Conservation (phyloP, 2,113 vertebrate genomes). For the Cariama cristata region DNA sequence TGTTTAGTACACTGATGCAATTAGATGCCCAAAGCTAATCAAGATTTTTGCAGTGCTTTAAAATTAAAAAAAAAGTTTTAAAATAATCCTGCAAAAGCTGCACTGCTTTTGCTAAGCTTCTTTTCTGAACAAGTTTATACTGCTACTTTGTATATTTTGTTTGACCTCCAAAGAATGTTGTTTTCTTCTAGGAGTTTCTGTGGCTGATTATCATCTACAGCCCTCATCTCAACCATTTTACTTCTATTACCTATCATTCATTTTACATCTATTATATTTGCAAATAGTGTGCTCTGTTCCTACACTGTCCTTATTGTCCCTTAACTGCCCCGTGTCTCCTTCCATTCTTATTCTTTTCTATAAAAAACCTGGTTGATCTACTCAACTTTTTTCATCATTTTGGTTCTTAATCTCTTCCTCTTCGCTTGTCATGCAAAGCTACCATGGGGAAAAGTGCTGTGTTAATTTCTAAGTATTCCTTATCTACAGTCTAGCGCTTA, state of each 20-base stretch:
- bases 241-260: not conserved
- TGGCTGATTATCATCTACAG: not conserved
- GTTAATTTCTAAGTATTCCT: not conserved
- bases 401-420: not conserved
- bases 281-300: not conserved
- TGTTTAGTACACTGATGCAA: not conserved
- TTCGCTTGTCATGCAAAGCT: not conserved
- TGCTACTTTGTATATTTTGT: not conserved
- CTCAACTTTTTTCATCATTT: not conserved
- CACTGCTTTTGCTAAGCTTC: not conserved
- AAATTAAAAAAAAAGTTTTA: not conserved
- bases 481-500: not conserved
- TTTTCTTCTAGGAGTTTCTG: not conserved
- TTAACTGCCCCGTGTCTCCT: not conserved
- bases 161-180: not conserved
- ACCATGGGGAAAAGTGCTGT: not conserved
- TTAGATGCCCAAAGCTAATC: conserved; percentile 12
- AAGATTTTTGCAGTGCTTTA: conserved; percentile 4
- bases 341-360: not conserved
- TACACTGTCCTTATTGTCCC: not conserved
- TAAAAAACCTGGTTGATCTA: not conserved
- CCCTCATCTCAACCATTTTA: not conserved
- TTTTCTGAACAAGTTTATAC: not conserved
- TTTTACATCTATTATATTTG: not conserved
- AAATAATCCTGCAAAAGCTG: not conserved